Evolutionary conservation across 2,797 vertebrate species (phyloP).

Genomic region (Typhlichthys eigenmanni): DNA sequence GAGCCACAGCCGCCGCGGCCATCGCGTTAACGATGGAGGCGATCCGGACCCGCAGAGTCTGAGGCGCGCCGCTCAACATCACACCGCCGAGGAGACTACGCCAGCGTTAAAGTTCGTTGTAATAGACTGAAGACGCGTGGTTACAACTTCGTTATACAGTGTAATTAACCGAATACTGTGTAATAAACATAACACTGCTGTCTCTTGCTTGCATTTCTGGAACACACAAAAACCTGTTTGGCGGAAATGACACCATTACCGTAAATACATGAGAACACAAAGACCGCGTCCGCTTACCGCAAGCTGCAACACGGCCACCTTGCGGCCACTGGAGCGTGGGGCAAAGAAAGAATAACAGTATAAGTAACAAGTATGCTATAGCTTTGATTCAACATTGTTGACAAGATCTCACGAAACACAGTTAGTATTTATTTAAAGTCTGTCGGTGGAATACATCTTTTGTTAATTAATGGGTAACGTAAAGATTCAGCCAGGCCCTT

Average conservation of each 20-base stretch:
- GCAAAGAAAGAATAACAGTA: too few species aligned
- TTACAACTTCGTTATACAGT: neutral
- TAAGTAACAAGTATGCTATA: too few species aligned
- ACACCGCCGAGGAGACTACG: neutral
- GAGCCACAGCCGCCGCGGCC: conserved; percentile 72
- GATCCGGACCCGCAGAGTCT: conserved; percentile 69
- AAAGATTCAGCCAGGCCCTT: too few species aligned
- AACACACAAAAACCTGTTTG: conserved; percentile 1
- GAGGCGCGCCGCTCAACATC: conserved; percentile 66
- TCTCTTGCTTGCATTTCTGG: neutral
- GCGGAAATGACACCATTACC: conserved; percentile 61
- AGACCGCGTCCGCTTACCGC: neutral
- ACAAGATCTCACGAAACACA: too few species aligned
- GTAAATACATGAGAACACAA: conserved; percentile 31
- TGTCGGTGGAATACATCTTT: too few species aligned
- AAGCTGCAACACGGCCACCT: neutral
- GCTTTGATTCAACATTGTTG: too few species aligned
- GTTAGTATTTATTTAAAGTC: too few species aligned
- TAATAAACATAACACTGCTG: neutral
- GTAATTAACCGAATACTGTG: neutral
- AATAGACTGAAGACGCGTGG: too few species aligned
- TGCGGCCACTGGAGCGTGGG: too few species aligned
- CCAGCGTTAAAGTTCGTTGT: neutral
- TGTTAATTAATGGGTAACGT: too few species aligned
- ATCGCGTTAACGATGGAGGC: conserved; percentile 74